Evolutionary conservation across 2,113 vertebrate genomes (phyloP).

Genomic region (Tetrax tetrax): DNA sequence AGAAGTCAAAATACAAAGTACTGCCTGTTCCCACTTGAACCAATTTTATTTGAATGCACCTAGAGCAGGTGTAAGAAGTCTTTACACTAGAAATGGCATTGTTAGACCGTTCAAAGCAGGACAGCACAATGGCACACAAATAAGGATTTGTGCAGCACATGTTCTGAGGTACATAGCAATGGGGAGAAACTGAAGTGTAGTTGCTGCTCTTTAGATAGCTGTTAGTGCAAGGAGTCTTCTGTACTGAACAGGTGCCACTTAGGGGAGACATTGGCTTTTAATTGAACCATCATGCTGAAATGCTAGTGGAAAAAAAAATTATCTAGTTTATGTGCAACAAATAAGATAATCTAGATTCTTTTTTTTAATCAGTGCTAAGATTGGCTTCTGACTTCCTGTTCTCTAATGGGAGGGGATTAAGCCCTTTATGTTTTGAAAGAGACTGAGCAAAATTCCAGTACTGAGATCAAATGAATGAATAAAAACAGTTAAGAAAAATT

Average conservation of each 20-base stretch:
- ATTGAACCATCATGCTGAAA: background rate
- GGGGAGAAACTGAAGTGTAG: background rate
- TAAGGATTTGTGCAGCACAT: background rate
- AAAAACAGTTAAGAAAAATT: background rate
- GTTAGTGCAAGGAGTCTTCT: background rate
- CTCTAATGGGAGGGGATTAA: slow-evolving; percentile 18
- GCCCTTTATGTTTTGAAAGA: slow-evolving; percentile 40
- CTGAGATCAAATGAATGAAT: slow-evolving; percentile 18
- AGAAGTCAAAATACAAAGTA: background rate
- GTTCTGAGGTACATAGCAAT: background rate
- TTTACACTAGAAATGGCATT: background rate
- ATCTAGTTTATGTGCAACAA: background rate
- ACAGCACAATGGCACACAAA: background rate
- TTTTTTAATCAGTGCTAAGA: slow-evolving; percentile 13
- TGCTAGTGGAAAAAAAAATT: background rate
- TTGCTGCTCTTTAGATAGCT: background rate
- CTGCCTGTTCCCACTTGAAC: background rate
- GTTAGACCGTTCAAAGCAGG: background rate
- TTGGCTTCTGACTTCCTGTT: slow-evolving; percentile 51
- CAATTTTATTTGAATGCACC: background rate
- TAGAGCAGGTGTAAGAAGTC: background rate
- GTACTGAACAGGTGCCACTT: background rate
- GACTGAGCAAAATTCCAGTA: background rate
- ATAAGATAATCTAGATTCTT: background rate
- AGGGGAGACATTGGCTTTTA: background rate